Base-by-base conservation (phyloP, 2,797 vertebrate species). In the Sebastolobus altivelis region DNA sequence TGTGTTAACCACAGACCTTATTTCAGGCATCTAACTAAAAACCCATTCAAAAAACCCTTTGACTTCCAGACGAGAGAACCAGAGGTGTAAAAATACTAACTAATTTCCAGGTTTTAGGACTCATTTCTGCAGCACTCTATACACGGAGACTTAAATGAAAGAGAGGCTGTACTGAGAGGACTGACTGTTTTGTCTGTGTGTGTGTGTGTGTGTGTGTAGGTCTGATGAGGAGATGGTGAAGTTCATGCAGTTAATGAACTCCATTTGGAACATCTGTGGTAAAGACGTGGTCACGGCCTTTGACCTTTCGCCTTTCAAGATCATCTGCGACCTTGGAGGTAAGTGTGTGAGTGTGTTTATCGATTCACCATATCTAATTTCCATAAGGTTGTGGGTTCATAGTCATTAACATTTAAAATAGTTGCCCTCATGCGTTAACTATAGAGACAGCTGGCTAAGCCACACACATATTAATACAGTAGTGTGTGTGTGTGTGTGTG, bases 221-320 rank as follows among this genome's bases (percentile, higher is more conserved):
- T 97, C 97, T 2, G 96, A 97, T 58, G 96, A 94, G 13, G 97
- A 98, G 91, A 96, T 95, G 93, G 40, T 96, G 56, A 96, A 76
- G 80, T 98, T 98, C 80, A 96, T 97, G 96, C 92, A 93, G 31
- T 92, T 95, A 5, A 96, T 98, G 95, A 96, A 97, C 92, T 97
- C 96, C 1, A 81, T 96, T 60, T 98, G 97, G 97, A 95, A 96
- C 72, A 90, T 97, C 75, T 95, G 95, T n/a, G 97, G 97, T 2
- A 92, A 85, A 74, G 89, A 94, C 2, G 95, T 97, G 81, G 77
- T 97, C 79, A 76, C 84, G 0, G 95, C 95, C 40, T 97, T 97
- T 22, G 94, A 97, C 81, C 93, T 97, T 40, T 95, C 94, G 0
- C 43, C 87, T 16, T 98, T 97, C 89, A 95, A 74, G 1, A 37